These are phyloP conservation scores for Columba janthina DNA, from an alignment of 2,113 vertebrate genomes.

Conservation along the genomic window DNA sequence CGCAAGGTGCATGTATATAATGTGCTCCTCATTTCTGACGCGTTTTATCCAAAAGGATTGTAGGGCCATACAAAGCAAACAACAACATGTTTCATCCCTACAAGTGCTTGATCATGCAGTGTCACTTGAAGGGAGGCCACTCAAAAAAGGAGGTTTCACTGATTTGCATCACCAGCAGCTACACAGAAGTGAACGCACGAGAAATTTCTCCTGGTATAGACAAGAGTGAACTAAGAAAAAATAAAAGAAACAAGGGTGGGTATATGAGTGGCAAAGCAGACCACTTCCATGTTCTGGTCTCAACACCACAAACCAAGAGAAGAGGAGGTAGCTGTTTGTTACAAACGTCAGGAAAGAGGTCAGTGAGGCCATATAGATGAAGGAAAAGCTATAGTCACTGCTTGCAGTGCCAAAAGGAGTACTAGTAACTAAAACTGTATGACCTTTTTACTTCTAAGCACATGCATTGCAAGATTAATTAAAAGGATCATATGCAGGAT, in stretches of 20 bases:
- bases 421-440: neutral
- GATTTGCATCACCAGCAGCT: neutral
- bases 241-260: neutral
- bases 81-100: neutral
- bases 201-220: neutral
- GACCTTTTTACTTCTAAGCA: conserved; percentile 21
- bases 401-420: neutral
- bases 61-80: neutral
- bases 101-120: neutral
- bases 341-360: neutral
- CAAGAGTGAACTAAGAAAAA: no score
- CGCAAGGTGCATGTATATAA: rapidly evolving
- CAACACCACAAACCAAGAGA: neutral
- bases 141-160: neutral
- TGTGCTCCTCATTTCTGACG: neutral
- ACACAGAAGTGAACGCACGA: neutral
- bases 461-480: neutral
- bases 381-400: neutral
- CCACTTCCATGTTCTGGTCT: neutral
- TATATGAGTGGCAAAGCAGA: neutral
- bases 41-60: neutral
- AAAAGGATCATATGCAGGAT: neutral
- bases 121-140: neutral
- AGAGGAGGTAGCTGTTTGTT: neutral
- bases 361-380: rapidly evolving